These are phyloP conservation scores for Saxidomus purpurata DNA, from an alignment of 1,140 invertebrate species.

Conservation along the genomic window DNA sequence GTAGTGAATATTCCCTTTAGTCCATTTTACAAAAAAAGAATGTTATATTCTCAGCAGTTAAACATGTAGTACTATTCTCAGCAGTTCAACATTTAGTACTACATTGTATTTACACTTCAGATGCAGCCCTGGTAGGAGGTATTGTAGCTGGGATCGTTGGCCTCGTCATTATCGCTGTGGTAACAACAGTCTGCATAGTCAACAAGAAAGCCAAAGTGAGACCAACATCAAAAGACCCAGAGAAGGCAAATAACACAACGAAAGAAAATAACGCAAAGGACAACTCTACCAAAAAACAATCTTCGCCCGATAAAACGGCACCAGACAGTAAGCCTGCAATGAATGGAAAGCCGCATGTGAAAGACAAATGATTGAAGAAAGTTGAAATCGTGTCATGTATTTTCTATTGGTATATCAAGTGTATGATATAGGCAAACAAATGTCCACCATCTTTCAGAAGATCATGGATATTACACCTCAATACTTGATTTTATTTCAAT, in stretches of 20 bases:
- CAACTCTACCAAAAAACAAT: not conserved
- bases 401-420: too few relatives aligned
- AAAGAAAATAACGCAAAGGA: not conserved
- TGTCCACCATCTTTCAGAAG: too few relatives aligned
- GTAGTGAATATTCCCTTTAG: too few relatives aligned
- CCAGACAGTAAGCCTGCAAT: not conserved
- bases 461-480: too few relatives aligned
- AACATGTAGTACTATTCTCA: too few relatives aligned
- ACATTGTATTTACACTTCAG: too few relatives aligned
- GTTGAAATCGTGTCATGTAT: too few relatives aligned
- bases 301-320: not conserved
- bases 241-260: not conserved
- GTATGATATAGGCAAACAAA: too few relatives aligned
- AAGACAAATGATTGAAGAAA: slow-evolving; percentile 3
- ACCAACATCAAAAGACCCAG: not conserved
- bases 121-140: slow-evolving; percentile 11
- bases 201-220: slow-evolving; percentile 25
- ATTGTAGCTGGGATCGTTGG: not conserved
- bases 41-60: too few relatives aligned
- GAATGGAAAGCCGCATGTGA: slow-evolving; percentile 2
- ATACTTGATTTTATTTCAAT: too few relatives aligned
- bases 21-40: too few relatives aligned
- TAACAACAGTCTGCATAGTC: not conserved
- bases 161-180: not conserved
- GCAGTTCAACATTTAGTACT: too few relatives aligned